Conservation (phyloP, 2,113 vertebrate species). For the Mus spicilegus region DNA sequence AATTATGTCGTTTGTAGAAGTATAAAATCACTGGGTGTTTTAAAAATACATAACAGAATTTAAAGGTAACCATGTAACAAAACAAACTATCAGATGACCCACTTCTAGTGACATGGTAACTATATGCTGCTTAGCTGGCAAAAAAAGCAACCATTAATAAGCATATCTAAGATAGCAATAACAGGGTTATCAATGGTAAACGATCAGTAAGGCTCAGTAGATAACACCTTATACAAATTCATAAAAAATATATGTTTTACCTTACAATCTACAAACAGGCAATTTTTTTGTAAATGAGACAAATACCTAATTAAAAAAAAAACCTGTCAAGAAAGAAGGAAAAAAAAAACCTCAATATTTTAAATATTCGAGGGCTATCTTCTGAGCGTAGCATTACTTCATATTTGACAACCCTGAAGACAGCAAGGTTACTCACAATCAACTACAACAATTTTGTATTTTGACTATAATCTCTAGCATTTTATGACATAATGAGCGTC, state of each 20-base stretch:
- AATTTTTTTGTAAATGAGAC: no score
- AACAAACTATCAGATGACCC: constrained; percentile 43
- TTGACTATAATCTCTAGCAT: constrained; percentile 36
- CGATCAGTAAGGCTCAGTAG: constrained; percentile 13
- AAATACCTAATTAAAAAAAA: no score
- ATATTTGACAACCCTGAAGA: constrained; percentile 1
- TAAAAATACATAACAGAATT: constrained; percentile 43
- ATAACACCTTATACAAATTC: background rate
- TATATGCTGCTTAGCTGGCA: background rate
- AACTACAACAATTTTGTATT: constrained; percentile 14
- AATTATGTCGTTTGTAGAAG: constrained; percentile 10
- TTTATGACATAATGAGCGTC: constrained; percentile 32
- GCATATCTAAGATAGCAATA: constrained; percentile 45
- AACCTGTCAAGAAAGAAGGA: constrained; percentile 4
- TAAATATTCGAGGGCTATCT: background rate
- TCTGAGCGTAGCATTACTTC: constrained; percentile 49
- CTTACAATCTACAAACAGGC: constrained; percentile 43
- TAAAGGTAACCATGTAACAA: background rate
- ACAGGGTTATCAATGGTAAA: constrained; percentile 1
- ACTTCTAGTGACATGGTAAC: background rate
- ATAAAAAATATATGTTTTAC: background rate
- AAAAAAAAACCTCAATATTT: background rate
- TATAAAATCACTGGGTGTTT: background rate
- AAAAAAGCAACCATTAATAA: background rate
- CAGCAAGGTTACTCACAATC: constrained; percentile 11